Evolutionary conservation across 2,113 vertebrate species (phyloP), one percentile per base, ranked within the genome.

Genomic region (Hemibates koningsi): DNA sequence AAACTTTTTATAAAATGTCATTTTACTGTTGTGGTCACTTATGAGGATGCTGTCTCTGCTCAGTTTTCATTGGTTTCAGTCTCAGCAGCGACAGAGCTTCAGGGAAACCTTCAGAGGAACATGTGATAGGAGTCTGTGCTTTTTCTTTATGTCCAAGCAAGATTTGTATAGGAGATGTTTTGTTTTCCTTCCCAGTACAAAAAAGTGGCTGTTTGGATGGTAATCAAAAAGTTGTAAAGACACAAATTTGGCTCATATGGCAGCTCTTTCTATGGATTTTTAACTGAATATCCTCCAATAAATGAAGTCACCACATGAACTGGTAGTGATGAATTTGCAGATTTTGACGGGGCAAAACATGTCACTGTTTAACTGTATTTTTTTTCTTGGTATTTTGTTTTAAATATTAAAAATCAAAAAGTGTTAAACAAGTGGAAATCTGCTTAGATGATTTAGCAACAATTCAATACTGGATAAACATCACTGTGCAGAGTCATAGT

Each of bases 1-100:
- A 96, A 96, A 92, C 93, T 94, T 97, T 97, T 96, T 97, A 96
- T 96, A 96, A 95, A 95, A 94, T 91, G 88, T 80, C 89, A 90
- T 90, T 94, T 92, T 87, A 92, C 90, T 79, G 53, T 91, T 88
- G 90, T 93, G 86, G 88, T 94, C 84, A 92, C 89, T 92, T 79
- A 27, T 29, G 57, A 90, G 88, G 85, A 84, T 63, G 1, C 68
- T 38, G 50, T 91, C 83, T 85, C 52, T 54, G 4, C 52, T 54
- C 52, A 76, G 52, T 86, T 63, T 48, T 56, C 38, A 57, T 76
- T 45, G 14, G 50, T 81, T 48, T 84, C 41, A 13, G 10, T 63
- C 32, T 82, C 13, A 36, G 59, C 6, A 86, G 82, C 0, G 6
- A 63, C 82, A 85, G 79, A 83, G 48, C 81, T 87, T 84, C 84